These are phyloP conservation scores for Ganaspis brasiliensis DNA, from an alignment of 2,888 invertebrate genomes.

Conservation along the genomic window DNA sequence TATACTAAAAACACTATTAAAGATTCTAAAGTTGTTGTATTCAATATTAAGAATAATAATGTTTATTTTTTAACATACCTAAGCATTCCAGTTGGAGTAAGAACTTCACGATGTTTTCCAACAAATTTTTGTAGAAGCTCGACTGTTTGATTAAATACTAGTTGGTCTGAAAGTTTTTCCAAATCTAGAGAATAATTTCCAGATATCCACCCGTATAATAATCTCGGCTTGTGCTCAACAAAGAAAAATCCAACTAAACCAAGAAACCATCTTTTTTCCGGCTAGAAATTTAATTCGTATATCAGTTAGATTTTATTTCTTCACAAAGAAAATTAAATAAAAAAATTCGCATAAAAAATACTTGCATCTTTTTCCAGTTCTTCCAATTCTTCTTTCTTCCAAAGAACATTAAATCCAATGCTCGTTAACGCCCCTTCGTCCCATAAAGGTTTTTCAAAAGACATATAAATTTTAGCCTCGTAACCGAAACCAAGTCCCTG, in stretches of 20 bases:
- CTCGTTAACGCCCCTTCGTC: conserved; percentile 16
- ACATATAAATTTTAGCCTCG: conserved; percentile 86
- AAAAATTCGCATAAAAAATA: too few species aligned
- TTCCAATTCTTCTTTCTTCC: conserved; percentile 82
- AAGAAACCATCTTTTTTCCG: conserved; percentile 83
- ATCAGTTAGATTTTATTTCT: neutral
- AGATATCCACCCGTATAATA: conserved; percentile 86
- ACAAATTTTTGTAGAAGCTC: conserved; percentile 82
- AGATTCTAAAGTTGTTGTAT: too few species aligned
- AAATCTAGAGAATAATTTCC: conserved; percentile 84
- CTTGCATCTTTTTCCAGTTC: conserved; percentile 63
- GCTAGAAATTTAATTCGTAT: conserved; percentile 51
- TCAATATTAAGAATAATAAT: too few species aligned
- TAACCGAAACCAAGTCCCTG: conserved; percentile 82
- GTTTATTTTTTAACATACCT: too few species aligned
- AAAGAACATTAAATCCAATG: conserved; percentile 81
- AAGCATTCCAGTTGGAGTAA: conserved; percentile 80
- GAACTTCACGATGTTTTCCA: conserved; percentile 81
- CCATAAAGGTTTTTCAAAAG: conserved; percentile 87
- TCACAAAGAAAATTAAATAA: neutral
- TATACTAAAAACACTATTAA: too few species aligned
- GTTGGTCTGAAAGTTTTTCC: conserved; percentile 83
- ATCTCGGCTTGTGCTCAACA: conserved; percentile 83
- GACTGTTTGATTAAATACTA: conserved; percentile 81
- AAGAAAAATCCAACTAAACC: conserved; percentile 84